Evolutionary conservation across 2,113 vertebrate species (phyloP).

Genomic region (Ophiodon elongatus): DNA sequence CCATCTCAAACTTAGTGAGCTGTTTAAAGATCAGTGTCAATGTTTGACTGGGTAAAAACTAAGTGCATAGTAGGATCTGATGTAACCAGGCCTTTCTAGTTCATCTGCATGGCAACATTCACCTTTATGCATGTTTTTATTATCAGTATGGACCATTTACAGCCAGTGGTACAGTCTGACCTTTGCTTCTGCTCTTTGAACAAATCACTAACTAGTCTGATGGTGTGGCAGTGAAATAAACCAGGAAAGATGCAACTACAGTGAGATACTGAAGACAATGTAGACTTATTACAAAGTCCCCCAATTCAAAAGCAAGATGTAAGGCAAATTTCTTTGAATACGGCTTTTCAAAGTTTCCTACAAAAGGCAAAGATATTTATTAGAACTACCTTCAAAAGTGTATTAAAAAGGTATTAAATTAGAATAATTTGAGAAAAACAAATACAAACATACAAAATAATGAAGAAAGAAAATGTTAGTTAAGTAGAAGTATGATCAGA

Average conservation of each 20-base stretch:
- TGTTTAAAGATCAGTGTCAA: conserved; percentile 28
- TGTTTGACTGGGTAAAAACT: conserved; percentile 52
- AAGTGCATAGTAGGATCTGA: conserved; percentile 3
- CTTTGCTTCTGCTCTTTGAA: conserved; percentile 32
- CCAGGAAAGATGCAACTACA: conserved; percentile 9
- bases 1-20: conserved; percentile 25
- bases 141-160: neutral
- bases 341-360: neutral
- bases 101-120: neutral
- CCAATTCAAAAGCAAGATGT: neutral
- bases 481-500: too few relatives aligned
- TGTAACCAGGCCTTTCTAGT: neutral
- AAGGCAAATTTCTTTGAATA: neutral
- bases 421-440: too few relatives aligned
- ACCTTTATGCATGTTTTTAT: neutral
- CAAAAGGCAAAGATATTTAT: neutral
- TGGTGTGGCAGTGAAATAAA: neutral
- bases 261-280: neutral
- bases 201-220: conserved; percentile 9
- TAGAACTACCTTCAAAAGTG: neutral
- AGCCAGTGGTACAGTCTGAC: conserved; percentile 17
- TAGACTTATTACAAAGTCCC: too few relatives aligned
- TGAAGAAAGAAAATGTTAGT: neutral
- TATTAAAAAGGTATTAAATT: too few relatives aligned
- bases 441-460: neutral